Conservation (phyloP, 1,140 invertebrate species). For the Bombyx mori region ASM3026992v2 NC_085126.1:8652001-8652500, state of each 20-base stretch:
- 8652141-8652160: too few relatives aligned
- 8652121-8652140: too few relatives aligned
- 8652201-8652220: too few relatives aligned
- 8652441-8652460: constrained; percentile 98
- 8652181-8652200: too few relatives aligned
- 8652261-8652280: constrained; percentile 98
- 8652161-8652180: too few relatives aligned
- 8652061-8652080: too few relatives aligned
- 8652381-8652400: constrained; percentile 97
- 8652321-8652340: constrained; percentile 98
- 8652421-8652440: constrained; percentile 99
- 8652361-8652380: constrained; percentile 95
- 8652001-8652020: too few relatives aligned
- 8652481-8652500: constrained; percentile 98
- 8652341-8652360: constrained; percentile 95
- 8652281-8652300: constrained; percentile 95
- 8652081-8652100: too few relatives aligned
- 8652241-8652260: constrained; percentile 40
- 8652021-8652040: too few relatives aligned
- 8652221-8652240: neutral
- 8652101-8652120: too few relatives aligned
- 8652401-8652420: constrained; percentile 97
- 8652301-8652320: constrained; percentile 95
- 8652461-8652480: constrained; percentile 96
- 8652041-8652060: too few relatives aligned